These are phyloP conservation scores for Habropoda laboriosa DNA, from an alignment of 1,140 invertebrate species.

Conservation along the genomic window DNA sequence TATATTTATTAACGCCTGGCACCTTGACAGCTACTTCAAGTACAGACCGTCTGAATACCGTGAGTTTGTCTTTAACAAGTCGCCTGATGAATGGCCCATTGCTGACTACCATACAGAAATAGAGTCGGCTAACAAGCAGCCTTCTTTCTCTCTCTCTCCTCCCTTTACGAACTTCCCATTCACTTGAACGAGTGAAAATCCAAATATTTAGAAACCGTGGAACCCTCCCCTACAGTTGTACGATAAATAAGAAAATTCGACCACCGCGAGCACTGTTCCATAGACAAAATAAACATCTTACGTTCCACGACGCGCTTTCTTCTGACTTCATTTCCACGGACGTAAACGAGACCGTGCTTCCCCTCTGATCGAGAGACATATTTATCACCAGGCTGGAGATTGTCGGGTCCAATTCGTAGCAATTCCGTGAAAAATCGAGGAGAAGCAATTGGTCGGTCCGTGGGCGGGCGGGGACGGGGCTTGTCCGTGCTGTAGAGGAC, in stretches of 20 bases:
- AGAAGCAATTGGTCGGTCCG: conserved; percentile 13
- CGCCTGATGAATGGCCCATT: conserved; percentile 65
- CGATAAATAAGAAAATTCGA: no score
- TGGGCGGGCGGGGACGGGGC: neutral
- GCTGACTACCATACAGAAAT: conserved; percentile 57
- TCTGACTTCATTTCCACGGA: neutral
- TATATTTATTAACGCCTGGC: conserved; percentile 72
- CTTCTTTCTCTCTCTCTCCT: neutral
- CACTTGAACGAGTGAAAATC: no score
- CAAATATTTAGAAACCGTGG: conserved; percentile 33
- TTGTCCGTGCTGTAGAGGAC: conserved; percentile 31
- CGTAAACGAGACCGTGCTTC: no score
- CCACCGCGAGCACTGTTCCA: neutral
- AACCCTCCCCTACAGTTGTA: no score
- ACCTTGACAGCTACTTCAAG: conserved; percentile 70
- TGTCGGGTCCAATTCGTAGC: conserved; percentile 4
- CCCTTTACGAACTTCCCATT: neutral
- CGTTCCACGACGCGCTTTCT: neutral
- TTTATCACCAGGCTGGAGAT: neutral
- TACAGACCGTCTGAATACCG: conserved; percentile 56
- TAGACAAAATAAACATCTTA: neutral
- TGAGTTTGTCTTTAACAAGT: conserved; percentile 61
- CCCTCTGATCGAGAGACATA: neutral
- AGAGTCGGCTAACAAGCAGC: conserved; percentile 24
- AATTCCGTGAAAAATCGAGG: neutral